Percentiles rank a stretch among this genome's conserved stretches.
These are phyloP conservation scores for Deroplatys truncata DNA, from an alignment of 2,888 invertebrate genomes.

Conservation along the genomic window DNA sequence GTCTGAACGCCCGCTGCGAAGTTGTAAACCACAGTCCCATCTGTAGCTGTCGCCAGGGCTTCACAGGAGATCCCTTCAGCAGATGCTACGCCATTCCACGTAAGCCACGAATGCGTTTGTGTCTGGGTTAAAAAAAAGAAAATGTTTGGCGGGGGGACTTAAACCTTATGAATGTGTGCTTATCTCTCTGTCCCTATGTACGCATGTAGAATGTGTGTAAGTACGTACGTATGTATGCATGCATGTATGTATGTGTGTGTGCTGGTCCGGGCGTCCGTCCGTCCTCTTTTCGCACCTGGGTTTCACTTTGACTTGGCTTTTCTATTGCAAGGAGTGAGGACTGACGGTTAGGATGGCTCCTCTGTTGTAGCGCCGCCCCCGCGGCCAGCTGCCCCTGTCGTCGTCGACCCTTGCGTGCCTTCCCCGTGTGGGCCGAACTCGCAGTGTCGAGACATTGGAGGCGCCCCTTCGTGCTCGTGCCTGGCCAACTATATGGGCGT, in stretches of 20 bases:
- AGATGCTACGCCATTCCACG: slow-evolving; percentile 53
- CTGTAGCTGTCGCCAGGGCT: slow-evolving; percentile 66
- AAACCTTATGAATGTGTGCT: background rate
- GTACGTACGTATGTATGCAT: no score
- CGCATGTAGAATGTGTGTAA: no score
- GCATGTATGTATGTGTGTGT: no score
- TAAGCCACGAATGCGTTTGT: slow-evolving; percentile 55
- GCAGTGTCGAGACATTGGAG: slow-evolving; percentile 53
- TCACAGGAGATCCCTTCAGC: slow-evolving; percentile 71
- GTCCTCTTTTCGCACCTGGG: background rate
- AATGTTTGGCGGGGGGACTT: background rate
- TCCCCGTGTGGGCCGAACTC: slow-evolving; percentile 60
- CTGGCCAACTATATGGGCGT: slow-evolving; percentile 57
- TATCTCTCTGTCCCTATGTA: no score
- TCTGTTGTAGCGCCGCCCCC: slow-evolving; percentile 29
- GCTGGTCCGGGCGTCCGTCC: slow-evolving; percentile 18
- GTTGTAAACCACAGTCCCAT: slow-evolving; percentile 75
- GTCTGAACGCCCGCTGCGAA: slow-evolving; percentile 64
- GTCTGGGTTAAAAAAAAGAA: slow-evolving; percentile 58
- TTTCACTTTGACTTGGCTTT: background rate
- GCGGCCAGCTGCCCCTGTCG: slow-evolving; percentile 38
- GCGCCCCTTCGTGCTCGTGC: slow-evolving; percentile 58
- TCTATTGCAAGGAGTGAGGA: background rate
- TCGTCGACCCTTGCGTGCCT: slow-evolving; percentile 40
- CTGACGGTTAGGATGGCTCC: background rate